Base-by-base conservation (phyloP, 2,888 invertebrate genomes). In the Andricus quercusramuli region DNA sequence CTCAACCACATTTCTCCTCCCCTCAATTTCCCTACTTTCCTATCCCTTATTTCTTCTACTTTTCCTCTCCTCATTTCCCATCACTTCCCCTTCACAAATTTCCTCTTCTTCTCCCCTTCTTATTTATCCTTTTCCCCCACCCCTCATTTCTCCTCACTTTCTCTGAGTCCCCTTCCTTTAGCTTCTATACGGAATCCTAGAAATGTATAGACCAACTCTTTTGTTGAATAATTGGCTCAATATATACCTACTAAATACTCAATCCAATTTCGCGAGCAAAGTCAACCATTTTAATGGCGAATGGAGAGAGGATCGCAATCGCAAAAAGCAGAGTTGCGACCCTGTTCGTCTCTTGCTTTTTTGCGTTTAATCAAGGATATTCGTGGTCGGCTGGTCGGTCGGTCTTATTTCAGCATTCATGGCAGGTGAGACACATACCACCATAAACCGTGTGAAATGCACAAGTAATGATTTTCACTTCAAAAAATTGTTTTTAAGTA, bases 331-430 rank as follows among this genome's bases (percentile, higher is more conserved):
- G 84, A 67, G 47, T 78, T 70, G 81, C 79, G 41, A 79, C 80
- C 79, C 79, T 41, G 22, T 17, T 79, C 66, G 79, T 65, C 78
- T 70, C 67, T 78, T 65, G 29, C 80, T 90, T 91, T 91, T 90
- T 89, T 89, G 88, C 88, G 89, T 91, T 92, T 92, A 92, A 92
- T 92, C 92, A 92, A 92, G 92, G 90, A 91, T 91, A 91, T 91
- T 92, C 90, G 90, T 90, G 92, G 91, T 91, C 88, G 90, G 87
- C 89, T 90, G 87, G 85, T 76, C 86, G 83, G 82, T 79, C 80
- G 80, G 82, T 78, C 80, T 80, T 86, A 86, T 86, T 87, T 87
- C 81, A 85, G 81, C 84, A 84, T 81, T 81, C 83, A 79, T 80
- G 83, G 82, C 81, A 84, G 17, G 47, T 47, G 15, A 15, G 47